Evolutionary conservation across 1,140 invertebrate species (phyloP), one percentile per base, ranked within the genome.

Genomic region (Drosophila albomicans): DNA sequence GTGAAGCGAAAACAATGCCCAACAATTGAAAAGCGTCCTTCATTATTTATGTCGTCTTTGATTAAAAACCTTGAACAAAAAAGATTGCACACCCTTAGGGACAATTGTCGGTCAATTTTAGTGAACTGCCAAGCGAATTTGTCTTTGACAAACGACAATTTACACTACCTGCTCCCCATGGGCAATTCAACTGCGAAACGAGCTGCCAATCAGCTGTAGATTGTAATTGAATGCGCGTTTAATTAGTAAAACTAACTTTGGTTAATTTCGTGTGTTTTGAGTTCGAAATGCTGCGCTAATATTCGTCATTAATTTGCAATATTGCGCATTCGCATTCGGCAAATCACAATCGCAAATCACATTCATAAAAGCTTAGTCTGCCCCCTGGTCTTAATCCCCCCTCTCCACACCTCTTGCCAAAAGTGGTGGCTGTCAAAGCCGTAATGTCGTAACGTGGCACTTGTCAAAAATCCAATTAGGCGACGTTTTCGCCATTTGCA

Each of bases 391-490:
- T 8, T 10, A 38, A 48, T 13, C 5, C 20, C 7, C 2, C 43
- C 20, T 32, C 15, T 15, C 11, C 25, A 32, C 10, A 25, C 57
- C 48, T 62, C 48, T 61, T 52, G 45, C 25, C 20, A 25, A 25
- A 3, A 25, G 20, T 25, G 20, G 20, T 38, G 48, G 59, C 68
- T 84, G 67, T 63, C 67, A 51, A 13, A 71, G 66, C 54, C 75
- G 32, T 48, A 48, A 48, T 48, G 61, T 72, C 77, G 57, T 54
- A 59, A 48, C 52, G 32, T 64, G 41, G 58, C 64, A 70, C 69
- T 75, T 78, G 68, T 84, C 81, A 84, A 84, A 85, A 85, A 85
- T 85, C 81, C 81, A 85, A 85, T 85, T 85, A 85, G 81, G 74
- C 69, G 51, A 65, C 69, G 58, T 62, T 67, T 68, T 65, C 49